Percentiles rank a stretch among this genome's conserved stretches.
These are phyloP conservation scores for Drosophila testacea DNA, from an alignment of 2,888 invertebrate species.

Conservation along the genomic window DNA sequence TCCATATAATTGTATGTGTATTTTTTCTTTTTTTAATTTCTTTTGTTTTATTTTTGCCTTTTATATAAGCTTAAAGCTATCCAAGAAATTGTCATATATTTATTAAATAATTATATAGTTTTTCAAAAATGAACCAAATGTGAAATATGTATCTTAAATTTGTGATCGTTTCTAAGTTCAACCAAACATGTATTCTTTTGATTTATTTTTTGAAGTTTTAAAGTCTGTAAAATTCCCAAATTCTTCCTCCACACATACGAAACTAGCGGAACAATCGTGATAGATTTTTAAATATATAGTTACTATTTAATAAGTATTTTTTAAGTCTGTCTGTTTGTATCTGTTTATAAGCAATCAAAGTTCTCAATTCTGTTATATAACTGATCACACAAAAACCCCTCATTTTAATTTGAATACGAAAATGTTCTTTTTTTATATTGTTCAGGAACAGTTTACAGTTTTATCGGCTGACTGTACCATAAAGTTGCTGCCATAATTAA, in stretches of 20 bases:
- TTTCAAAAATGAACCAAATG: neutral
- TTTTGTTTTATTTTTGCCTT: neutral
- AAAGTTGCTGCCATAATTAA: slow-evolving; percentile 6
- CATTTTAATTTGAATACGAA: no score
- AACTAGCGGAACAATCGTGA: slow-evolving; percentile 9
- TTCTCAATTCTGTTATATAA: no score
- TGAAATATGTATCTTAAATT: slow-evolving; percentile 4
- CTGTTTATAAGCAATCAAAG: no score
- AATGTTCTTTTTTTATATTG: no score
- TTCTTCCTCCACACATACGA: neutral
- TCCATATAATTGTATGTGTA: slow-evolving; percentile 21
- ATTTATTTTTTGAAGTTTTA: neutral
- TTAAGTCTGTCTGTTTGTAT: neutral
- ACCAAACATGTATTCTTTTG: neutral
- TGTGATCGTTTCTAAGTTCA: slow-evolving; percentile 1
- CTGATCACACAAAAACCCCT: no score
- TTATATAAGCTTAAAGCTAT: neutral
- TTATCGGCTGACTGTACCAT: neutral
- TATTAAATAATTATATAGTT: neutral
- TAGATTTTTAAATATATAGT: neutral
- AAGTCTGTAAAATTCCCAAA: neutral
- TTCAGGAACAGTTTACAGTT: no score
- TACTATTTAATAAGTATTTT: neutral
- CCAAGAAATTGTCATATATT: neutral
- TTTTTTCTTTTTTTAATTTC: neutral